Conservation (phyloP, 2,113 vertebrate species). For the Spheniscus mendiculus region DNA sequence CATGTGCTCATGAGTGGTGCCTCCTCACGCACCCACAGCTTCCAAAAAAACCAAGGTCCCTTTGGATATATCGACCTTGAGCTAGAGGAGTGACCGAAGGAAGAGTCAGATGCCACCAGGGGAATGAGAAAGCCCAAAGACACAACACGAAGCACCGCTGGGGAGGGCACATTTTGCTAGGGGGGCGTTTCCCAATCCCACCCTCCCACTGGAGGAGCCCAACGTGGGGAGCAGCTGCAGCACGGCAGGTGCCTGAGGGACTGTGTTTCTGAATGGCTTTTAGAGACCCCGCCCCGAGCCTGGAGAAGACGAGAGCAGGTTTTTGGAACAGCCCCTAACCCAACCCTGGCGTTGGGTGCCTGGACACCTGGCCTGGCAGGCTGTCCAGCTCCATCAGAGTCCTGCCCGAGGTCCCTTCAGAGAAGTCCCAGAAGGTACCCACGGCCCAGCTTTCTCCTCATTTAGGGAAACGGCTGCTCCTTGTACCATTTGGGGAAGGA, state of each 20-base stretch:
- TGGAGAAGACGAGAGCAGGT: neutral
- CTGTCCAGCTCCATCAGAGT: neutral
- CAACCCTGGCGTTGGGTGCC: fast-evolving
- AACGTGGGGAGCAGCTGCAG: neutral
- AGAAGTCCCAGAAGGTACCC: neutral
- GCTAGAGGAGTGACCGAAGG: neutral
- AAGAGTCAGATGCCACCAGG: neutral
- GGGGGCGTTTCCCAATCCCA: neutral
- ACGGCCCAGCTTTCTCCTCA: neutral
- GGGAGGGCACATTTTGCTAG: neutral
- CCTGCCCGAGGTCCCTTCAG: neutral
- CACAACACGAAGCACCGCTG: neutral
- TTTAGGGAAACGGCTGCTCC: neutral
- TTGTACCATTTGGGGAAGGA: neutral
- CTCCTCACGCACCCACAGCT: neutral
- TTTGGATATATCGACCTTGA: neutral
- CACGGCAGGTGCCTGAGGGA: fast-evolving
- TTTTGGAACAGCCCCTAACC: neutral
- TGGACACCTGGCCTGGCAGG: neutral
- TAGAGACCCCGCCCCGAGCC: too few species aligned
- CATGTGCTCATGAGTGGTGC: neutral
- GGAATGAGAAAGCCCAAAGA: neutral
- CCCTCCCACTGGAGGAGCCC: neutral
- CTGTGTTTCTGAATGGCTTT: neutral
- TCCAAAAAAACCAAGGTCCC: neutral